These are phyloP conservation scores for Rhinopomastus cyanomelas DNA, from an alignment of 2,113 vertebrate species.

Conservation along the genomic window DNA sequence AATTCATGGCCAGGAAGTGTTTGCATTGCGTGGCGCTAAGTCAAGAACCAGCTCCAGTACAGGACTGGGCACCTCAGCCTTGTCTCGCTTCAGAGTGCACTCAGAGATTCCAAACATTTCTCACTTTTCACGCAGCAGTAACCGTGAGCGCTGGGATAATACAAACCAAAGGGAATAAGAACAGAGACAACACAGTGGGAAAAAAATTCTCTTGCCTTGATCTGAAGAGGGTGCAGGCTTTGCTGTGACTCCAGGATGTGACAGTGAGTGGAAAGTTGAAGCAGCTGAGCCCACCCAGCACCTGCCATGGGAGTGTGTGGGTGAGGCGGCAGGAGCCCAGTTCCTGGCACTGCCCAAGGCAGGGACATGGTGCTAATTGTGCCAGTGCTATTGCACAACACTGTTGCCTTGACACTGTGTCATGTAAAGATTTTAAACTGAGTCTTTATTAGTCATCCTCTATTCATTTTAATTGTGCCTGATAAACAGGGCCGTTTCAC, in stretches of 20 bases:
- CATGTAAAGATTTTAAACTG: constrained; percentile 34
- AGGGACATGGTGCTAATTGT: neutral
- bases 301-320: neutral
- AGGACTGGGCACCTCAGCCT: neutral
- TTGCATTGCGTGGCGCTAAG: neutral
- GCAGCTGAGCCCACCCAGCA: neutral
- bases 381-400: constrained; percentile 22
- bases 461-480: constrained; percentile 37
- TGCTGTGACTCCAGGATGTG: accelerated
- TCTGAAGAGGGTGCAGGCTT: neutral
- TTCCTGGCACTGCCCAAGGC: neutral
- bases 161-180: neutral
- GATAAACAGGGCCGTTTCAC: constrained; percentile 47
- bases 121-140: neutral
- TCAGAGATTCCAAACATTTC: neutral
- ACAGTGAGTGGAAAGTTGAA: neutral
- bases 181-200: neutral
- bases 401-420: constrained; percentile 47
- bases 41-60: accelerated
- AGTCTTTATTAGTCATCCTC: constrained; percentile 43
- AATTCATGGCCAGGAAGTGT: neutral
- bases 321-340: neutral
- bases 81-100: accelerated
- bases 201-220: neutral
- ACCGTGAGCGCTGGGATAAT: accelerated